Conservation (phyloP, 2,888 invertebrate genomes). For the Thecophora atra region DNA sequence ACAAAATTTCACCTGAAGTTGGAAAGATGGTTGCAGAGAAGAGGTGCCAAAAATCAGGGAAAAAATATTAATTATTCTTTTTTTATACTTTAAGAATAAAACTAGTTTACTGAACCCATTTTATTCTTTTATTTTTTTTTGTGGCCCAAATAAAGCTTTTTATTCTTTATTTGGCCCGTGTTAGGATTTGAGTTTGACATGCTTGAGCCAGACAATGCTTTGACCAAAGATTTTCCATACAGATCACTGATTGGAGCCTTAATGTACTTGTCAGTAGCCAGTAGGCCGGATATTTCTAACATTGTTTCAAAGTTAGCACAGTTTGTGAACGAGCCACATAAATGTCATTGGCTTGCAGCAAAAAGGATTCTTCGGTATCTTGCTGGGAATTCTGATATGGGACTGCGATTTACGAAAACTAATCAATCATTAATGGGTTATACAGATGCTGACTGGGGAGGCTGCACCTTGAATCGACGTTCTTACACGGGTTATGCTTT, state of each 20-base stretch:
- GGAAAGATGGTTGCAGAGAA: too few species aligned
- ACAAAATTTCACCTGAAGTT: too few species aligned
- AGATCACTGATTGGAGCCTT: slow-evolving; percentile 8
- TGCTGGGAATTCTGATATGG: slow-evolving; percentile 1
- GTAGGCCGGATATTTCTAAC: slow-evolving; percentile 13
- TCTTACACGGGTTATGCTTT: not conserved
- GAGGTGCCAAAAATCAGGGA: too few species aligned
- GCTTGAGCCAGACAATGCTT: too few species aligned
- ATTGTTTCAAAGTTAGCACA: slow-evolving; percentile 12
- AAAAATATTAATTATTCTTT: too few species aligned
- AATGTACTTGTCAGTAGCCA: slow-evolving; percentile 20
- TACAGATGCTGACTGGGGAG: slow-evolving; percentile 1
- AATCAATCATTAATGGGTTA: not conserved
- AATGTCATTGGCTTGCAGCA: slow-evolving; percentile 7
- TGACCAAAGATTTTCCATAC: not conserved
- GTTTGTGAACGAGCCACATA: slow-evolving; percentile 8
- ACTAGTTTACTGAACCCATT: too few species aligned
- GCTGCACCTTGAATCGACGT: not conserved
- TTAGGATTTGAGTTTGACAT: too few species aligned
- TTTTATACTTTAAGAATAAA: too few species aligned
- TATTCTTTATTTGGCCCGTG: too few species aligned
- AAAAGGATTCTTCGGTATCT: slow-evolving; percentile 5
- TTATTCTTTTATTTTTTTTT: too few species aligned
- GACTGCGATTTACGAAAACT: not conserved
- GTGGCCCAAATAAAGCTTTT: too few species aligned